Conservation (phyloP, 1,140 invertebrate genomes). For the Saccostrea echinata region DNA sequence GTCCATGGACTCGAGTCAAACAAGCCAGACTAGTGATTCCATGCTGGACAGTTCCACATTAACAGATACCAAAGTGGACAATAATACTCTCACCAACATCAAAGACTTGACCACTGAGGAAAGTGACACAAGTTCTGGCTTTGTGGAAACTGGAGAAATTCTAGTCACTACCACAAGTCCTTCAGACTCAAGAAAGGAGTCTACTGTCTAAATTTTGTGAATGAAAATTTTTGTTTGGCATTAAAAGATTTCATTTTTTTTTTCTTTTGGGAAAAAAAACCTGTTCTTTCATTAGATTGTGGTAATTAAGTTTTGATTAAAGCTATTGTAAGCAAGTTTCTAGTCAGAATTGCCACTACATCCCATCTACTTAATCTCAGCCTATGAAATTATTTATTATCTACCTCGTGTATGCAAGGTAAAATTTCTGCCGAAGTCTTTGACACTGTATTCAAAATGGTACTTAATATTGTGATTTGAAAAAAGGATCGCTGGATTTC, state of each 20-base stretch:
- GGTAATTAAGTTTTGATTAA: constrained; percentile 33
- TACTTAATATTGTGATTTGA: constrained; percentile 5
- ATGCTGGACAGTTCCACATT: constrained; percentile 43
- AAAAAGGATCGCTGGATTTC: background rate
- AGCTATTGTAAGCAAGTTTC: constrained; percentile 19
- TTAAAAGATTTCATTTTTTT: background rate
- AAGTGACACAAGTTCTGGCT: constrained; percentile 17
- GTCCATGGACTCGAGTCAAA: constrained; percentile 59
- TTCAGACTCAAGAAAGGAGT: background rate
- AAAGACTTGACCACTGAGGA: constrained; percentile 40
- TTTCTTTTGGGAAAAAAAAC: background rate
- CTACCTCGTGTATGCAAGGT: constrained; percentile 2
- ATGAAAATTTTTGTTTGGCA: background rate
- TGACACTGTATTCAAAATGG: background rate
- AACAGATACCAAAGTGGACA: background rate
- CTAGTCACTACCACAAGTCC: constrained; percentile 33
- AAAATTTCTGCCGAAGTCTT: background rate
- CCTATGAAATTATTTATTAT: background rate
- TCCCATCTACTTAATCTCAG: background rate
- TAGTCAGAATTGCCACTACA: constrained; percentile 34
- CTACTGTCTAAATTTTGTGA: background rate
- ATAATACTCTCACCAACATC: constrained; percentile 39
- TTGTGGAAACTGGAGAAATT: background rate
- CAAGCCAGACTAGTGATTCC: constrained; percentile 55
- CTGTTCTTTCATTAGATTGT: background rate